These are phyloP conservation scores for Mus minutoides DNA, from an alignment of 2,797 vertebrate genomes.

Conservation along the genomic window DNA sequence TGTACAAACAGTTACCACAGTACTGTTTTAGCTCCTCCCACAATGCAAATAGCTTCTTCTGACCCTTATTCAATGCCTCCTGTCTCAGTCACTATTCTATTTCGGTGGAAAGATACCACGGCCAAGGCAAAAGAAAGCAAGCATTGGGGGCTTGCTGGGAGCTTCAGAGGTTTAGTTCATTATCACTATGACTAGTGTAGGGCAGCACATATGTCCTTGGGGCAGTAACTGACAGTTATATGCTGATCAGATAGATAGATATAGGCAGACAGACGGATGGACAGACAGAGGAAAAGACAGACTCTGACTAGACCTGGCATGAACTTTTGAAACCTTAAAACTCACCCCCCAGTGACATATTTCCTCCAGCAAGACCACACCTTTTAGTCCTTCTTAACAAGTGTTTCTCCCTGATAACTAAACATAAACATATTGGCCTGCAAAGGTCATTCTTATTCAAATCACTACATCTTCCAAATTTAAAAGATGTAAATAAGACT, in stretches of 20 bases:
- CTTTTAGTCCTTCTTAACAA: not conserved
- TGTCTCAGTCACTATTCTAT: not conserved
- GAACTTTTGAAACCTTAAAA: not conserved
- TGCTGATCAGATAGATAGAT: not conserved
- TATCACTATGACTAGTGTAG: not conserved
- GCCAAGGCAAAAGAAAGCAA: not conserved
- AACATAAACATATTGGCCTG: not conserved
- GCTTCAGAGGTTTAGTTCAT: not conserved
- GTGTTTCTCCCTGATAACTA: too few relatives aligned
- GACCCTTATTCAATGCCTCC: not conserved
- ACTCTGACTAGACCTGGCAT: not conserved
- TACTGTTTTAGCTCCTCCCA: not conserved
- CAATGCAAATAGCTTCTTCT: not conserved
- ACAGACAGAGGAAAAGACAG: not conserved
- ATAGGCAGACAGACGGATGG: not conserved
- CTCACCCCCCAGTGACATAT: not conserved
- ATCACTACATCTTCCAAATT: not conserved
- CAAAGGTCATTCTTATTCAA: not conserved
- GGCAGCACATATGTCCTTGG: not conserved
- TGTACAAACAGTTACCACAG: not conserved
- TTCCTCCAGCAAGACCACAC: not conserved
- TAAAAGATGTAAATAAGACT: conserved; percentile 46
- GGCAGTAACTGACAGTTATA: not conserved
- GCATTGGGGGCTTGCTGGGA: not conserved
- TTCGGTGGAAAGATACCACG: not conserved